Conservation (phyloP, 2,113 vertebrate species). For the Pseudopipra pipra region DNA sequence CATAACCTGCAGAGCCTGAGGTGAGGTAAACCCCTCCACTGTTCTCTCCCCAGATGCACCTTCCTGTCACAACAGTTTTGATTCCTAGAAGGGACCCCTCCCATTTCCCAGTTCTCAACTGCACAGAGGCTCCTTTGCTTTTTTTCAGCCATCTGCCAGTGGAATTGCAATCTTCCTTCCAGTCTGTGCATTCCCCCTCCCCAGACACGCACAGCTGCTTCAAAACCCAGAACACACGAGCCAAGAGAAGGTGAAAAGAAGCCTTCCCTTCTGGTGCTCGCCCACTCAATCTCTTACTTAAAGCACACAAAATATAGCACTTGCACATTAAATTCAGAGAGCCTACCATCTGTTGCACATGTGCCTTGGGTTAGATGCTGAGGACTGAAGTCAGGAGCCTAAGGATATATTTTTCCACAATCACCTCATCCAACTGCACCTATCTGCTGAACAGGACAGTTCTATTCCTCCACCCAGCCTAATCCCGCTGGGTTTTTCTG, state of each 20-base stretch:
- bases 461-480: neutral
- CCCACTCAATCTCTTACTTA: neutral
- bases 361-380: neutral
- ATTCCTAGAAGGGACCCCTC: neutral
- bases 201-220: neutral
- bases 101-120: neutral
- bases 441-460: neutral
- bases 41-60: neutral
- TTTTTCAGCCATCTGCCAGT: neutral
- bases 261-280: neutral
- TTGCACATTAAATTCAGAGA: neutral
- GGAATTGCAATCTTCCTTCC: neutral
- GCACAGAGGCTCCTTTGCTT: neutral
- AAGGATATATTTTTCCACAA: neutral
- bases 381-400: neutral
- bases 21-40: neutral
- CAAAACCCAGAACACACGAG: neutral
- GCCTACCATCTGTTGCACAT: neutral
- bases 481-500: neutral
- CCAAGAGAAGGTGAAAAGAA: neutral
- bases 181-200: neutral
- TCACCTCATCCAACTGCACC: neutral
- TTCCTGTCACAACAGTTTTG: neutral
- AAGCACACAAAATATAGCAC: neutral
- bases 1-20: neutral